Conservation (phyloP, 2,888 invertebrate genomes). For the Andrena trimmerana region DNA sequence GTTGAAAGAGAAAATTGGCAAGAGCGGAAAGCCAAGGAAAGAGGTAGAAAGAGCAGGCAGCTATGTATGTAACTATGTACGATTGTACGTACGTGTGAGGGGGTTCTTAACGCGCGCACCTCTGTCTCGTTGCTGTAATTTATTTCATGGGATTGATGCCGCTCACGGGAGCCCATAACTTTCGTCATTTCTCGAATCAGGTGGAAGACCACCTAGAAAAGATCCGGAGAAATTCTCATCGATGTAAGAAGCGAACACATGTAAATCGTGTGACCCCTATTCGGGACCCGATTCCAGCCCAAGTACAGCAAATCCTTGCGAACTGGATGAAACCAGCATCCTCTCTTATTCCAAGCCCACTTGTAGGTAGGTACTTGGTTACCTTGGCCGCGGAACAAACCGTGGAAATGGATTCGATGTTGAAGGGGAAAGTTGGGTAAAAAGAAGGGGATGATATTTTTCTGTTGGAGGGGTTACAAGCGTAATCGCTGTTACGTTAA, state of each 20-base stretch:
- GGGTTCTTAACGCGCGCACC: slow-evolving; percentile 15
- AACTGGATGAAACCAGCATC: slow-evolving; percentile 42
- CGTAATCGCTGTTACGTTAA: slow-evolving; percentile 25
- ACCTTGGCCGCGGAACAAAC: too few relatives aligned
- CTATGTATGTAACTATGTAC: not conserved
- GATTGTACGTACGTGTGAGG: slow-evolving; percentile 14
- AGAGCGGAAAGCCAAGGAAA: not conserved
- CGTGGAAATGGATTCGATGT: too few relatives aligned
- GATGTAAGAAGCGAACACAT: slow-evolving; percentile 64
- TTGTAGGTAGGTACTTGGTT: not conserved
- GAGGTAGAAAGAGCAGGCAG: not conserved
- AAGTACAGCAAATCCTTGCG: slow-evolving; percentile 61
- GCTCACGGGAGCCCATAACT: slow-evolving; percentile 70
- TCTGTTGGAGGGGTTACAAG: slow-evolving; percentile 22
- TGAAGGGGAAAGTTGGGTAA: not conserved
- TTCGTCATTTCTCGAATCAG: slow-evolving; percentile 73
- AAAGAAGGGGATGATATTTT: not conserved
- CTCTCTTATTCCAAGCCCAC: slow-evolving; percentile 21
- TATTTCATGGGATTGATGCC: slow-evolving; percentile 65
- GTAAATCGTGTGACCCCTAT: slow-evolving; percentile 75
- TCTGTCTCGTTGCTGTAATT: slow-evolving; percentile 60
- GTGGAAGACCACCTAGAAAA: slow-evolving; percentile 73
- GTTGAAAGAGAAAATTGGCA: not conserved
- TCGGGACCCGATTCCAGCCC: slow-evolving; percentile 67
- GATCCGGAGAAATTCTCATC: slow-evolving; percentile 70